Evolutionary conservation across 2,113 vertebrate genomes (phyloP).

Genomic region (Lampris incognitus): DNA sequence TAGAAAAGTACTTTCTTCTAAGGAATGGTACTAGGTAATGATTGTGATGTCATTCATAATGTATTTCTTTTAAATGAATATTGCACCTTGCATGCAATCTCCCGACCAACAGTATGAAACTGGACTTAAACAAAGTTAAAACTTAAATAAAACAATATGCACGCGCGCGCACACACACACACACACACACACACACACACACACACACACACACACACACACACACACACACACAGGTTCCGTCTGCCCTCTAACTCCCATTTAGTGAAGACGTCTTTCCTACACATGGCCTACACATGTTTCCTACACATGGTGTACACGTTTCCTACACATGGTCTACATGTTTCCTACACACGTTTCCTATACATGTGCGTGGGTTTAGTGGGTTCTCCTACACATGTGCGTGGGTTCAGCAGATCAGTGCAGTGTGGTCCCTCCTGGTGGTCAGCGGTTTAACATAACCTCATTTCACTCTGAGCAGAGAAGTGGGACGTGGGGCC

Average conservation of each 20-base stretch:
- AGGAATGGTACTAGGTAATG: constrained; percentile 37
- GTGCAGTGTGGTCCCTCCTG: constrained; percentile 64
- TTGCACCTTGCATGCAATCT: constrained; percentile 82
- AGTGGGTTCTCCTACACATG: background rate
- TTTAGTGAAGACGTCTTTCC: constrained; percentile 18
- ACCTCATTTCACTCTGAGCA: constrained; percentile 56
- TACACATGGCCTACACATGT: background rate
- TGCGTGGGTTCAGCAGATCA: constrained; percentile 10
- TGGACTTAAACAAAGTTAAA: constrained; percentile 28
- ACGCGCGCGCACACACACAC: constrained; percentile 12
- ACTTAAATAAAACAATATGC: constrained; percentile 2
- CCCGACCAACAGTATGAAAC: constrained; percentile 77
- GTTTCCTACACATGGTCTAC: no score
- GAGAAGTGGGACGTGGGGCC: constrained; percentile 50
- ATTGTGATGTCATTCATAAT: constrained; percentile 50
- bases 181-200: constrained; percentile 24
- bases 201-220: constrained; percentile 16
- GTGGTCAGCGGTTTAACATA: constrained; percentile 64
- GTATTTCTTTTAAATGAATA: constrained; percentile 66
- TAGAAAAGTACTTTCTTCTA: constrained; percentile 11
- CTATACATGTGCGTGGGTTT: no score
- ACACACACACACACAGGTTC: constrained; percentile 40
- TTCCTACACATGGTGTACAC: no score
- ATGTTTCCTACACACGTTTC: no score
- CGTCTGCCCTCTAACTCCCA: constrained; percentile 24